A percentile compares a stretch with the other conserved stretches of the same genome.
These are phyloP conservation scores for Drosophila percnosoma DNA, from an alignment of 2,888 invertebrate genomes.

Conservation along the genomic window DNA sequence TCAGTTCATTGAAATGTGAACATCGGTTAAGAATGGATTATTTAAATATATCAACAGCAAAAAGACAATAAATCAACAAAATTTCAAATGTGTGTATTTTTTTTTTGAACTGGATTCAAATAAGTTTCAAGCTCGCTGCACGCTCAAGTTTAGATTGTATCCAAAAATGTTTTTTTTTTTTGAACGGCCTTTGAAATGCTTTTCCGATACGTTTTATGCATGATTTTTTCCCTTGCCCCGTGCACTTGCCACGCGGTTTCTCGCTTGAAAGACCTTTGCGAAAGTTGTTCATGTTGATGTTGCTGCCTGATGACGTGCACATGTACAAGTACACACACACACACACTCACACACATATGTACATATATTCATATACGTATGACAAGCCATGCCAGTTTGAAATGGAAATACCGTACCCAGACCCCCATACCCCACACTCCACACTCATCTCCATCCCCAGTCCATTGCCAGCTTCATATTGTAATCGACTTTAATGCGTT, in stretches of 20 bases:
- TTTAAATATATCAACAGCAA: neutral
- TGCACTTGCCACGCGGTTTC: constrained; percentile 42
- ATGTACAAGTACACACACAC: constrained; percentile 5
- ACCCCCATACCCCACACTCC: neutral
- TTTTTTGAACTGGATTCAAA: neutral
- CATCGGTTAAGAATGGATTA: neutral
- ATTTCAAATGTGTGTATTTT: neutral
- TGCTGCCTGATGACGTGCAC: constrained; percentile 59
- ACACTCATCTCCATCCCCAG: neutral
- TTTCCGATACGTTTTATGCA: constrained; percentile 24
- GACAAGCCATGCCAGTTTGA: constrained; percentile 26
- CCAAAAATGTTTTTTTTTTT: constrained; percentile 8
- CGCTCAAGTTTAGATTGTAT: neutral
- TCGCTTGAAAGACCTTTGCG: constrained; percentile 34
- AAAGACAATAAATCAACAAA: neutral
- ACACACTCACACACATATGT: constrained; percentile 12
- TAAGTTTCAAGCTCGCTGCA: constrained; percentile 2
- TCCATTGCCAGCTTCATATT: constrained; percentile 71
- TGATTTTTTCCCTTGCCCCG: constrained; percentile 10
- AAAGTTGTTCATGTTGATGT: constrained; percentile 21
- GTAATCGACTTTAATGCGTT: constrained; percentile 85
- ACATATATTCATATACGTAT: constrained; percentile 25
- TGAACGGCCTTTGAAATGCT: constrained; percentile 6
- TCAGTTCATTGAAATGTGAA: neutral
- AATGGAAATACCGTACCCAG: constrained; percentile 25